Evolutionary conservation across 2,888 invertebrate species (phyloP).

Genomic region (Aquatica leii): DNA sequence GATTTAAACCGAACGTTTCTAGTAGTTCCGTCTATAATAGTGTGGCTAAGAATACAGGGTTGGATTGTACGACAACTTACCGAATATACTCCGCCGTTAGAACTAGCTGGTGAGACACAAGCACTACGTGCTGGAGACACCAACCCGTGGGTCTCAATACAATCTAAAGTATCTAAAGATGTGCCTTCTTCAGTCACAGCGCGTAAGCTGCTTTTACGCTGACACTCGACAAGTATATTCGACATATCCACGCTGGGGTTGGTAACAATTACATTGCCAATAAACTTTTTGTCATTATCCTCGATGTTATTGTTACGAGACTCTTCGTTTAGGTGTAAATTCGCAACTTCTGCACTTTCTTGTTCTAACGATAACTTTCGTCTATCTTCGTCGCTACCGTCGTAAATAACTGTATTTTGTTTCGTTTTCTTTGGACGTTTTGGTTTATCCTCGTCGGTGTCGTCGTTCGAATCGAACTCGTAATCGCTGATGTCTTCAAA

Average conservation of each 20-base stretch:
- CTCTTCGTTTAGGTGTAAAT: slow-evolving; percentile 17
- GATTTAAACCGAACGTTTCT: slow-evolving; percentile 84
- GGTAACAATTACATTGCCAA: slow-evolving; percentile 74
- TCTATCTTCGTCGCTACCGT: slow-evolving; percentile 50
- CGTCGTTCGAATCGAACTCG: slow-evolving; percentile 53
- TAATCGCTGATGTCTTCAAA: slow-evolving; percentile 59
- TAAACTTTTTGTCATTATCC: slow-evolving; percentile 52
- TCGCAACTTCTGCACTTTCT: slow-evolving; percentile 11
- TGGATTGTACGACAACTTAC: slow-evolving; percentile 59
- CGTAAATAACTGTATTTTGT: slow-evolving; percentile 57
- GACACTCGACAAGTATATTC: slow-evolving; percentile 62
- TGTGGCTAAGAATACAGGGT: not conserved
- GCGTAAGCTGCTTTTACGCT: slow-evolving; percentile 62
- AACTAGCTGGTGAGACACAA: slow-evolving; percentile 87
- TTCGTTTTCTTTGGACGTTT: slow-evolving; percentile 46
- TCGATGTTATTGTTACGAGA: slow-evolving; percentile 37
- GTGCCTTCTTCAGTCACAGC: slow-evolving; percentile 68
- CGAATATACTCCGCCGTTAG: slow-evolving; percentile 89
- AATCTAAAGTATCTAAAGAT: slow-evolving; percentile 60
- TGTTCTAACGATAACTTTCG: slow-evolving; percentile 43
- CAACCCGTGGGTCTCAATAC: slow-evolving; percentile 60
- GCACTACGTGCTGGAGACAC: slow-evolving; percentile 60
- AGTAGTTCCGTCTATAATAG: slow-evolving; percentile 76
- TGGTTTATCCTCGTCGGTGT: slow-evolving; percentile 47
- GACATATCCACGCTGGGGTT: slow-evolving; percentile 74